These are phyloP conservation scores for Ochropleura leucogaster DNA, from an alignment of 2,888 invertebrate species.

Conservation along the genomic window DNA sequence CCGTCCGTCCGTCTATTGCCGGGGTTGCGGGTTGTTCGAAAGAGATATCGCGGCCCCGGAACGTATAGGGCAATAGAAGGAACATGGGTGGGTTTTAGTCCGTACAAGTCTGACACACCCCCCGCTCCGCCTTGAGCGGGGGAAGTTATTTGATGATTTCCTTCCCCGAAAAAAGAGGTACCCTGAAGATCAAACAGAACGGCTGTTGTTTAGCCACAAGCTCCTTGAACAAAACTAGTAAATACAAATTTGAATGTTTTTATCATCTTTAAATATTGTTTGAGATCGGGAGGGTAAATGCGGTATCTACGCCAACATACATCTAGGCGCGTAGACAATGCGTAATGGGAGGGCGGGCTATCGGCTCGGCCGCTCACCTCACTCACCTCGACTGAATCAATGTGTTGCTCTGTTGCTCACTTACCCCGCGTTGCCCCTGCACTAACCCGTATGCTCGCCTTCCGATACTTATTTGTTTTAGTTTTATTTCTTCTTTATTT, in stretches of 20 bases:
- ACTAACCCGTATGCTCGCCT: slow-evolving; percentile 57
- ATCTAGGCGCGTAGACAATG: slow-evolving; percentile 52
- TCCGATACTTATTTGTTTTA: slow-evolving; percentile 54
- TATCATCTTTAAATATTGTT: background rate
- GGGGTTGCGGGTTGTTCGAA: too few species aligned
- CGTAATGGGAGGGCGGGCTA: slow-evolving; percentile 64
- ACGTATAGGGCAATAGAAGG: too few species aligned
- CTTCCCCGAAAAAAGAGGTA: too few species aligned
- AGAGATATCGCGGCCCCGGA: too few species aligned
- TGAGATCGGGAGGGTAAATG: background rate
- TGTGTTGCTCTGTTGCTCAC: slow-evolving; percentile 61
- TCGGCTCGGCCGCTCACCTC: slow-evolving; percentile 54
- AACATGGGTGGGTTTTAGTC: too few species aligned
- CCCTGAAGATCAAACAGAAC: too few species aligned
- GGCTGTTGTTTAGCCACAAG: too few species aligned
- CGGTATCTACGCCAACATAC: slow-evolving; percentile 28
- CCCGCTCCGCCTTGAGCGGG: too few species aligned
- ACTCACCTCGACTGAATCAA: slow-evolving; percentile 55
- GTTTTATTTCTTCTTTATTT: slow-evolving; percentile 34
- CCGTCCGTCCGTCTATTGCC: too few species aligned
- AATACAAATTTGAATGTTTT: background rate
- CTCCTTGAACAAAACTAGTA: too few species aligned
- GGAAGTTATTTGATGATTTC: too few species aligned
- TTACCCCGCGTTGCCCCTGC: slow-evolving; percentile 54
- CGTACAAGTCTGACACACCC: too few species aligned